A percentile compares a stretch with the other conserved stretches of the same genome.
Conservation (phyloP, 2,797 vertebrate species). For the Gadopsis bispinosus region DNA sequence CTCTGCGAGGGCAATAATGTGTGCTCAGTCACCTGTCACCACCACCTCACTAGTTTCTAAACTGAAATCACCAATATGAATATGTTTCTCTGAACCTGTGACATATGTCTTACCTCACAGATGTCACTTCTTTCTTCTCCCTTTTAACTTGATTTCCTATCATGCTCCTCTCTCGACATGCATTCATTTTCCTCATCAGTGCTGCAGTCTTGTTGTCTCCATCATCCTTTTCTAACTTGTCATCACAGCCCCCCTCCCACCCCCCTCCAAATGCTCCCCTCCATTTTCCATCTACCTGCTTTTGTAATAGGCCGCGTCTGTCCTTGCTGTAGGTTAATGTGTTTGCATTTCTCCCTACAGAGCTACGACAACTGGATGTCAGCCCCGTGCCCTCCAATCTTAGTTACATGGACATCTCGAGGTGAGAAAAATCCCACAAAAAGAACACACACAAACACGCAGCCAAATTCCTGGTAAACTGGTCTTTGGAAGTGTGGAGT, state of each 20-base stretch:
- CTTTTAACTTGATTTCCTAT: background rate
- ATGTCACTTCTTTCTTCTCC: background rate
- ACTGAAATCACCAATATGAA: conserved; percentile 7
- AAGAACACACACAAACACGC: background rate
- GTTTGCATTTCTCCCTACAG: conserved; percentile 80
- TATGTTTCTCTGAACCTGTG: conserved; percentile 4
- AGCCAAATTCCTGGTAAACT: background rate
- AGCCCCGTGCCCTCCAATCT: conserved; percentile 93
- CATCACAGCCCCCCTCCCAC: background rate
- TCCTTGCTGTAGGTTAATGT: conserved; percentile 75
- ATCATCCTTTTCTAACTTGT: conserved; percentile 39
- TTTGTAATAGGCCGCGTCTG: conserved; percentile 52
- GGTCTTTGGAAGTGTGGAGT: conserved; percentile 3
- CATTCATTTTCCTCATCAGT: conserved; percentile 39
- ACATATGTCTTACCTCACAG: conserved; percentile 7
- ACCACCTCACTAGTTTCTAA: conserved; percentile 4
- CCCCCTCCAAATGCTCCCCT: conserved; percentile 20
- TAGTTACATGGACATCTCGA: conserved; percentile 94
- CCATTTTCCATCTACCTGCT: conserved; percentile 52
- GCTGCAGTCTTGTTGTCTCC: conserved; percentile 47
- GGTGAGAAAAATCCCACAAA: conserved; percentile 83
- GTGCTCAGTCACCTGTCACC: background rate
- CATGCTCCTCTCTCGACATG: conserved; percentile 5
- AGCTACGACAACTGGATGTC: conserved; percentile 91
- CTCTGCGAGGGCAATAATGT: background rate